phyloP scores from a whole-genome alignment of 2,888 invertebrate species.

The Sesamia inferens region DNA sequence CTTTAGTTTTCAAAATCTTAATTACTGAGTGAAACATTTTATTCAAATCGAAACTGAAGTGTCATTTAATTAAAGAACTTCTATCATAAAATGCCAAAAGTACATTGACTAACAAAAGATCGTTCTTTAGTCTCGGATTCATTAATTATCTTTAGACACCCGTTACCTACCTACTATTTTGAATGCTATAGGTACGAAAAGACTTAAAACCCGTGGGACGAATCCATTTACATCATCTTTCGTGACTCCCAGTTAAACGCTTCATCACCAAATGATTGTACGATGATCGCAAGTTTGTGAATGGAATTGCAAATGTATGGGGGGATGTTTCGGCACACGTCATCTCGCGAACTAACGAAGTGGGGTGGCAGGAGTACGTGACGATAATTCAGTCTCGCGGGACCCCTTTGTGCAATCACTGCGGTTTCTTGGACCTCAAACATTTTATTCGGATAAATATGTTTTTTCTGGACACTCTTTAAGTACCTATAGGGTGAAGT shows the following conservation, averaged over 20 bases:
- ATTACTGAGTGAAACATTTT: too few relatives aligned
- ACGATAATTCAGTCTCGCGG: conserved; percentile 86
- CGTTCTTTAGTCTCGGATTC: too few relatives aligned
- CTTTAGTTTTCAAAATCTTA: too few relatives aligned
- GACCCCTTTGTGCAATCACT: conserved; percentile 89
- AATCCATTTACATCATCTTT: conserved; percentile 1
- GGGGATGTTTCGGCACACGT: conserved; percentile 65
- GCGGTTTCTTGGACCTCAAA: conserved; percentile 83
- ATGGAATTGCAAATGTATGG: conserved; percentile 66
- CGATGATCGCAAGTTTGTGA: conserved; percentile 58
- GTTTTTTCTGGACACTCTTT: conserved; percentile 63
- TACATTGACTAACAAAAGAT: too few relatives aligned
- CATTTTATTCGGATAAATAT: conserved; percentile 75
- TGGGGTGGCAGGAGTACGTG: conserved; percentile 81
- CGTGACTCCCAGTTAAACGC: conserved; percentile 25
- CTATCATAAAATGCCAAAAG: too few relatives aligned
- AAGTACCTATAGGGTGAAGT: conserved; percentile 21
- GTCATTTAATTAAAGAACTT: too few relatives aligned
- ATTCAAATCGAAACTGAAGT: too few relatives aligned
- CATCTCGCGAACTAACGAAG: conserved; percentile 82
- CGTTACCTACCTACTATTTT: too few relatives aligned
- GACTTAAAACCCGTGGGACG: neutral
- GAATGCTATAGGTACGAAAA: neutral
- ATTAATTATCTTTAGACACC: too few relatives aligned
- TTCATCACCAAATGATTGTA: conserved; percentile 45